phyloP scores from a whole-genome alignment of 37 sponge, comb jelly and placozoan species.

The Spongilla lacustris region DNA sequence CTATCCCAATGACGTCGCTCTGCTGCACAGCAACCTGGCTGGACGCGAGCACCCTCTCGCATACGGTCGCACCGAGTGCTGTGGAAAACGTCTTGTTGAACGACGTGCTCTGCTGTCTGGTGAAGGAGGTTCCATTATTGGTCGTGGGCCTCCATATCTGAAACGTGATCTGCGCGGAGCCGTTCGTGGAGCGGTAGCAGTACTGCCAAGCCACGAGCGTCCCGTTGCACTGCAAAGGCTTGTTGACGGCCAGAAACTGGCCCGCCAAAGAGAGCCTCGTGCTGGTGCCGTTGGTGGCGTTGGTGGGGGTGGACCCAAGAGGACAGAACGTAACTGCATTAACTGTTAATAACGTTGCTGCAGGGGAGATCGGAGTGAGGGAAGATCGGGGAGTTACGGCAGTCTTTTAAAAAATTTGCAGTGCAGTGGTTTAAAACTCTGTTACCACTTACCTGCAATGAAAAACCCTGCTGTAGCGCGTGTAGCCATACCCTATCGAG shows the following conservation, averaged over 20 bases:
- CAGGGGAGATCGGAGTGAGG: not conserved
- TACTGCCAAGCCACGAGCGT: slow-evolving; percentile 85
- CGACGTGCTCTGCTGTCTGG: not conserved
- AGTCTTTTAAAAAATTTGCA: too few relatives aligned
- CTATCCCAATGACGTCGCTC: not conserved
- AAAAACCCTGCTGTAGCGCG: too few relatives aligned
- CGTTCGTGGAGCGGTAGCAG: slow-evolving; percentile 78
- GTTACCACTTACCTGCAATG: too few relatives aligned
- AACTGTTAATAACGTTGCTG: not conserved
- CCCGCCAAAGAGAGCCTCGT: not conserved
- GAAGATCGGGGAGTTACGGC: too few relatives aligned
- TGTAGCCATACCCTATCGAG: too few relatives aligned
- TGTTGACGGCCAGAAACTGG: not conserved
- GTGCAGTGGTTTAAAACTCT: too few relatives aligned
- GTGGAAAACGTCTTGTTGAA: not conserved
- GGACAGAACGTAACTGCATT: not conserved
- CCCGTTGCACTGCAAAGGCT: not conserved
- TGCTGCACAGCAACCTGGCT: not conserved
- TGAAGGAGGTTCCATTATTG: not conserved
- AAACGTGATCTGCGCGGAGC: slow-evolving; percentile 70
- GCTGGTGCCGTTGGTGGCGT: not conserved
- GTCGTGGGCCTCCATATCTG: not conserved
- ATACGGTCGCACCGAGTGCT: not conserved
- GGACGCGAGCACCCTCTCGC: not conserved
- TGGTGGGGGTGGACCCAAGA: not conserved